Evolutionary conservation across 2,888 invertebrate species (phyloP).

Genomic region (Punctoribates punctum): DNA sequence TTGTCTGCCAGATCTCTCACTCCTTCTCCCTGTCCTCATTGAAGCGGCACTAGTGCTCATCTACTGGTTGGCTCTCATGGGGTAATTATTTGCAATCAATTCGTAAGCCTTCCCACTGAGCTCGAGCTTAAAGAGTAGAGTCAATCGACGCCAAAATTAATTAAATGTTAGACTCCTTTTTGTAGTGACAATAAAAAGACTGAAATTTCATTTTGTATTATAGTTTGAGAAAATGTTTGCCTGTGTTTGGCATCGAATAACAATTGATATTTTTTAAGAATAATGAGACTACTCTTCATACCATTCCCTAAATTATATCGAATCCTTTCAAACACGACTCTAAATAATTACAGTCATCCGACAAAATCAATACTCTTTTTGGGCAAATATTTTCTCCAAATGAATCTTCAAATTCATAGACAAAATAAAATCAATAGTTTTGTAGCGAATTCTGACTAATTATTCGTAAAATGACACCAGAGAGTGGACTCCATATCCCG

Average conservation of each 20-base stretch:
- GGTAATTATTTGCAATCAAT: conserved; percentile 28
- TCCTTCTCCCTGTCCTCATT: neutral
- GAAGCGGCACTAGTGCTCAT: neutral
- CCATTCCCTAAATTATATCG: neutral
- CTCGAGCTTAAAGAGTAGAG: conserved; percentile 26
- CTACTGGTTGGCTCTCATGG: neutral
- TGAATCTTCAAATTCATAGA: too few species aligned
- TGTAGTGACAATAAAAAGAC: conserved; percentile 10
- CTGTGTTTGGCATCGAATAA: conserved; percentile 29
- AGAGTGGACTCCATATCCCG: too few species aligned
- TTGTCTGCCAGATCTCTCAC: neutral
- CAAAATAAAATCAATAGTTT: too few species aligned
- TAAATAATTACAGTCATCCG: too few species aligned
- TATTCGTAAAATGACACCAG: too few species aligned
- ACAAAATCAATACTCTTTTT: too few species aligned
- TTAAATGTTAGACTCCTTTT: conserved; percentile 28
- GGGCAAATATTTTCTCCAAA: too few species aligned
- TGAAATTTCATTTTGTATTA: conserved; percentile 5
- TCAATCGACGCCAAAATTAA: conserved; percentile 32
- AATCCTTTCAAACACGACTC: too few species aligned
- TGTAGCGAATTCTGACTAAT: too few species aligned
- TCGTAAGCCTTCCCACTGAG: neutral
- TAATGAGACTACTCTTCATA: conserved; percentile 31
- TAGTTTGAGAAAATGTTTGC: conserved; percentile 8
- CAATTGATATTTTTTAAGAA: conserved; percentile 20